phyloP scores from a whole-genome alignment of 1,140 invertebrate genomes.

The Gonatopus flavifemur region DNA sequence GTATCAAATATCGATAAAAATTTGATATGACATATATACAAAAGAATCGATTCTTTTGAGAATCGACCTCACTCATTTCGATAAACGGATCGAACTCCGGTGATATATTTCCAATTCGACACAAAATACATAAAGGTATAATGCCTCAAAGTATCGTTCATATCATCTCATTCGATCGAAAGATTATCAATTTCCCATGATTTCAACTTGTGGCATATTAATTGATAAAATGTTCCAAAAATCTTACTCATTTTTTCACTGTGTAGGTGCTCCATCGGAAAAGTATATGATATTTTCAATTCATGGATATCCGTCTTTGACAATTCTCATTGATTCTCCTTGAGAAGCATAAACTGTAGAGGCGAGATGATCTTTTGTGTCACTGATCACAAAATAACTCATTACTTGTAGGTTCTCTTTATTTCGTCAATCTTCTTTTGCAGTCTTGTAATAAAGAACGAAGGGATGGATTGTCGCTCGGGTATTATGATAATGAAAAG shows the following conservation, averaged over 20 bases:
- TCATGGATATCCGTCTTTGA: slow-evolving; percentile 9
- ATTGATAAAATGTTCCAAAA: slow-evolving; percentile 22
- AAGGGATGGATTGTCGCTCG: slow-evolving; percentile 33
- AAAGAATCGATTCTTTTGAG: no score
- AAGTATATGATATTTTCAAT: slow-evolving; percentile 19
- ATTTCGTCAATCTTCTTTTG: neutral
- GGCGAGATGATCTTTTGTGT: slow-evolving; percentile 15
- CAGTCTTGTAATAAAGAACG: slow-evolving; percentile 12
- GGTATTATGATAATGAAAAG: slow-evolving; percentile 27
- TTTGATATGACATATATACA: no score
- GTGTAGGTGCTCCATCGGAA: slow-evolving; percentile 14
- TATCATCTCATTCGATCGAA: no score
- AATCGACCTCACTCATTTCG: no score
- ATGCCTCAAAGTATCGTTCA: no score
- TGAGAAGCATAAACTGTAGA: slow-evolving; percentile 11
- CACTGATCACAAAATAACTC: slow-evolving; percentile 15
- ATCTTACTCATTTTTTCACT: slow-evolving; percentile 29
- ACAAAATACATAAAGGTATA: no score
- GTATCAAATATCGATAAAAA: no score
- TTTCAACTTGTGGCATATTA: no score
- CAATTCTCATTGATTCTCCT: neutral
- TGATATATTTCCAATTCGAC: no score
- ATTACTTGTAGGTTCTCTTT: neutral
- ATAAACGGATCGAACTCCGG: no score
- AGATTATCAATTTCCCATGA: no score